Evolutionary conservation across 2,113 vertebrate genomes (phyloP), one percentile per base, ranked within the genome.

Genomic region (Erpornis zantholeuca): DNA sequence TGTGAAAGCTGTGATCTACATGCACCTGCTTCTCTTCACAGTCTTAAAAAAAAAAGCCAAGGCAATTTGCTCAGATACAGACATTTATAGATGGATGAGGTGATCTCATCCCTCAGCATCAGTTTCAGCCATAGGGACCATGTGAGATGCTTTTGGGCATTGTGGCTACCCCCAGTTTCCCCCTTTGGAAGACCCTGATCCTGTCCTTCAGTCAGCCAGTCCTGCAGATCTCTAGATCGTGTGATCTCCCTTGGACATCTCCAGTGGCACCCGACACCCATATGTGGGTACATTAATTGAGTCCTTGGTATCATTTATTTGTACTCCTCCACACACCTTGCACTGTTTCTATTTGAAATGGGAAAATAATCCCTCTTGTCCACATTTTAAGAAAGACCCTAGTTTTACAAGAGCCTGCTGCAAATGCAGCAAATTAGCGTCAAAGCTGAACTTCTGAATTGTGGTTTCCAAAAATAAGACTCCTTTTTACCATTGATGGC

Each of bases 1-100:
- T 95, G 90, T 85, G 94, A 95, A 94, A 94, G 38, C 53, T 94
- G 3, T 86, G 54, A 80, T 90, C 70, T 82, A 49, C 40, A 57
- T 28, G 66, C 79, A 95, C 66, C 82, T 92, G 57, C 76, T 93
- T 72, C 49, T 94, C 85, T 69, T 91, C 75, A 69, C 0, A 3
- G 16, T 45, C 53, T 90, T 13, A 8, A 12, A 60, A 68, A 91
- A 76, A 77, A 65, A 60, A 76, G 6, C 19, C 15, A 65, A 45
- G 36, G 66, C 20, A 82, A 35, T 80, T 85, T 65, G 4, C 66
- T 93, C 2, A 6, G 60, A 45, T 60, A 47, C 23, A 75, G 71
- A 61, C n/a, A 35, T 80, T 82, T 87, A 72, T 52, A 82, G 64
- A 73, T 38, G 47, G 52, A 57, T 70, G 69, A 82, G 57, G 57